Evolutionary conservation across 2,113 vertebrate genomes (phyloP), one percentile per base, ranked within the genome.

Genomic region (Ahaetulla prasina): DNA sequence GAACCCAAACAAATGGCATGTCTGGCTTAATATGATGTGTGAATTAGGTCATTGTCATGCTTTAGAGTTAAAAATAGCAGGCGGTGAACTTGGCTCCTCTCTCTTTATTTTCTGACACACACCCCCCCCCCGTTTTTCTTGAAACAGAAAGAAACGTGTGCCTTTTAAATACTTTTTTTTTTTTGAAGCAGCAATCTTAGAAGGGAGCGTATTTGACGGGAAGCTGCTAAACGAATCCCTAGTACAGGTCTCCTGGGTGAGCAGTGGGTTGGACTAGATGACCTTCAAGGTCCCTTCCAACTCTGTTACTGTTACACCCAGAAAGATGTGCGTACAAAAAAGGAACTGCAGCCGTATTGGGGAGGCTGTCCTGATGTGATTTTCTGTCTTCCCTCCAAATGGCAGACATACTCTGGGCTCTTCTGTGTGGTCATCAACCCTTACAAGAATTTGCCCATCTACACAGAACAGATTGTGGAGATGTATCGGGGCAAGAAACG

Each of bases 381-480:
- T 9, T 85, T 53, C 45, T 12, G 35, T 86, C 45, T 45, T 14
- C 20, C 45, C 20, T 88, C 85, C 25, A 8, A 25, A 0, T 18
- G 35, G 8, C 95, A 99, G 98, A 99, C 98, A 0, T 99, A 99
- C 96, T 99, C 98, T 0, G 98, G 98, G 85, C 98, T 99, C 23
- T 99, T 99, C 98, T 99, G 98, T 54, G 98, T 99, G 95, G 98
- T 99, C 94, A 98, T 99, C 95, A 99, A 99, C 95, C 99, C 99
- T 0, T 99, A 99, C 96, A 99, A 99, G 97, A 98, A 98, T 96
- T 96, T 99, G 89, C 98, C 98, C 88, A 98, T 99, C 97, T 99
- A 99, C 94, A 98, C 98, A 1, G 99, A 99, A 94, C 97, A 98
- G 95, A 99, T 99, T 0, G 98, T 99, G 92, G 99, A 99, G 95